Evolutionary conservation across 1,140 invertebrate genomes (phyloP), one percentile per base, ranked within the genome.

Genomic region (Cotesia chilonis): DNA sequence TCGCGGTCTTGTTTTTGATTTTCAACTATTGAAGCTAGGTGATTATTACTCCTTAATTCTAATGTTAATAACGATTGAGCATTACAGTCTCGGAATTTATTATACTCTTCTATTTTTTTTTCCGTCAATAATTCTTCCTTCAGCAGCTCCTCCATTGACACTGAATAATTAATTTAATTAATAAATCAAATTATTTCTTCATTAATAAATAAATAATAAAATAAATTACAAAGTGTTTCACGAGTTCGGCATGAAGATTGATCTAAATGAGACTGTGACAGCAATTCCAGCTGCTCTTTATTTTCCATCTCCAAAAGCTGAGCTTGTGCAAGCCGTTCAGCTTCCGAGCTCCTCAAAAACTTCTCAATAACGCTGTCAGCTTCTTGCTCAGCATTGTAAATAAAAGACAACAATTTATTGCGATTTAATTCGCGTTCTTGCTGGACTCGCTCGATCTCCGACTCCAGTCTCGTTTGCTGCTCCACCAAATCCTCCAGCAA

Each of bases 101-200:
- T 88, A 80, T 91, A 90, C 77, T 87, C 85, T 78, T 87, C 88
- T 61, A 89, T 86, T 77, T 89, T 89, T 74, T 87, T 85, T 76
- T 89, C 87, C 65, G 88, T 88, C 20, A 86, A 77, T 76, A 84
- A 86, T 84, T 93, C 91, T 81, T 92, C 89, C 75, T 90, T 86
- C 12, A 93, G 80, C 54, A 93, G 81, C 74, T 88, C 84, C 81
- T 92, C 88, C 91, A 93, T 94, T 57, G 90, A 89, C 78, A 86
- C 89, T 83, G 88, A 78, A 76, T 90, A 77, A 73, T 10, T 47
- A 51, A 66, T 6, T 47, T 0, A 47, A 47, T 47, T 9, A 47
- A 47, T 47, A 3, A 67, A 59, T 20, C 0, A 4, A 65, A 7
- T 65, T 37, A n/a, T 14, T 3, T 12, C 7, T 57, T 57, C 9